Conservation (phyloP, 1,140 invertebrate species). For the Galleria mellonella region DNA sequence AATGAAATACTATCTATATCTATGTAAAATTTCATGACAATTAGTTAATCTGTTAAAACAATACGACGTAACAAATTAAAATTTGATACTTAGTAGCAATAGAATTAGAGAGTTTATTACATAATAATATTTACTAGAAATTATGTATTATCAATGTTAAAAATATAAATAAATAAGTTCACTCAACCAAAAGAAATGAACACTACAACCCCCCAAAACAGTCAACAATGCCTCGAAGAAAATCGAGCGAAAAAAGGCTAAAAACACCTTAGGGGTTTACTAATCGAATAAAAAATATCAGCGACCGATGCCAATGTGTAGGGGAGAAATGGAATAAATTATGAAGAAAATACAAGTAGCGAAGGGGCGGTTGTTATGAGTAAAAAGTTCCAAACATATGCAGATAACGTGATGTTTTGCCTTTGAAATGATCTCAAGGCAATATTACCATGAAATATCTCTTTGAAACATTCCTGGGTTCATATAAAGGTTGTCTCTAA, state of each 20-base stretch:
- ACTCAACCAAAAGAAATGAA: constrained; percentile 69
- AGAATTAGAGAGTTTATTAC: too few species aligned
- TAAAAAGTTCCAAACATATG: constrained; percentile 53
- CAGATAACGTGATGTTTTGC: constrained; percentile 36
- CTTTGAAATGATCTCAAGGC: constrained; percentile 34
- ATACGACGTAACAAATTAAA: too few species aligned
- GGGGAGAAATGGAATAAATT: constrained; percentile 73
- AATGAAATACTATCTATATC: too few species aligned
- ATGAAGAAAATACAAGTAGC: constrained; percentile 71
- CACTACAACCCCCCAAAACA: constrained; percentile 64
- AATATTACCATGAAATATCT: constrained; percentile 30
- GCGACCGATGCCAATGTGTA: constrained; percentile 69
- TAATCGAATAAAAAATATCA: constrained; percentile 77
- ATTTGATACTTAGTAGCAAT: too few species aligned
- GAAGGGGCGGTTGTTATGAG: constrained; percentile 53
- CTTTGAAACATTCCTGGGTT: too few species aligned
- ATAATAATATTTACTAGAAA: constrained; percentile 6
- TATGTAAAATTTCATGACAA: too few species aligned
- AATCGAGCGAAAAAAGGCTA: constrained; percentile 75
- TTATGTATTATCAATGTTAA: constrained; percentile 15
- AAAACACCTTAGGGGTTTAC: constrained; percentile 76
- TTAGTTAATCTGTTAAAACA: too few species aligned
- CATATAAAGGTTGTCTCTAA: too few species aligned
- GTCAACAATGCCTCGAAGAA: constrained; percentile 74
- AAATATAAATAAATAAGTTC: constrained; percentile 54